Evolutionary conservation across 2,797 vertebrate genomes (phyloP), one percentile per base, ranked within the genome.

Genomic region (Rhynchotus rufescens): DNA sequence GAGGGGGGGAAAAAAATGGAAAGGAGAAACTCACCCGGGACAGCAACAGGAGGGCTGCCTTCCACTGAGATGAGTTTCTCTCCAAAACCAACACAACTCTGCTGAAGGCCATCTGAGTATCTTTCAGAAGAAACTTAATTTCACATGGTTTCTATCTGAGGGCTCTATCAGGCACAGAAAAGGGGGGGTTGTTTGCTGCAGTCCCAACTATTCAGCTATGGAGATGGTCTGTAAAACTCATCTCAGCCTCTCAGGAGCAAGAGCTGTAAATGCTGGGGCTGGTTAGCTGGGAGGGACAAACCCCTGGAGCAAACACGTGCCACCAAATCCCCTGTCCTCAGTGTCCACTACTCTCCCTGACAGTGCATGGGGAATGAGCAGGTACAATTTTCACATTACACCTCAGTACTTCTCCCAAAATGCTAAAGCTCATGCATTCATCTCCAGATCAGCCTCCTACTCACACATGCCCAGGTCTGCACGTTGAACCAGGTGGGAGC

Each of bases 341-440:
- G 47, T 0, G 0, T 25, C 59, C 34, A 25, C 25, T 28, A 49
- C 9, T 47, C 42, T 65, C 22, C 23, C 28, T 1, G 0, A 6
- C 51, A 44, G 3, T 21, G 3, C 57, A 20, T 8, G 23, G 34
- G 72, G 49, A 80, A 80, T 11, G 14, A 85, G 14, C 9, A 65
- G 26, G 36, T 32, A 61, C 2, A 6, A 13, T 10, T 90, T 34
- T 65, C 32, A 92, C 62, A 93, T 87, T 59, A 80, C 49, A 68
- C 80, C 59, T 85, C 61, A 69, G n/a, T 8, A 20, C 62, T 47
- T 72, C 80, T 59, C 30, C 64, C 75, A 67, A 28, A 30, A 47
- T 25, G 62, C 22, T 78, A 51, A 86, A 89, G 45, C 36, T 71
- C 68, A 51, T 28, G 10, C n/a, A 68, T 83, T 86, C 36, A 36